Conservation (phyloP, 2,113 vertebrate genomes). For the Nycticorax nycticorax region DNA sequence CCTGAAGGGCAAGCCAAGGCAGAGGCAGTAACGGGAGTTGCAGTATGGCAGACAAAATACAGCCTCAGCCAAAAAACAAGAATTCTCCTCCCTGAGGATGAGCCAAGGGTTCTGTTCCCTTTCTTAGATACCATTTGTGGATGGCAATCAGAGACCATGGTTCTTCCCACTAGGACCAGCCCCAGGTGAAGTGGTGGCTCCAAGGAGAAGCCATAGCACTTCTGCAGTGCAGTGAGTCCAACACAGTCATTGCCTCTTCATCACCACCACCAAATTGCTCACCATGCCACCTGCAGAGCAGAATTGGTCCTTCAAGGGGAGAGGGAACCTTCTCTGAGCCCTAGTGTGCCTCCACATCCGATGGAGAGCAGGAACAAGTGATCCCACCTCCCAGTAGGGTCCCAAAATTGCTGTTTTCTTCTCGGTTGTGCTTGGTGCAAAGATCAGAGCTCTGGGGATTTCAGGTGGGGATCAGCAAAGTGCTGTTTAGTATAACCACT, state of each 20-base stretch:
- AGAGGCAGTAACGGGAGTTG: not conserved
- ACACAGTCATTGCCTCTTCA: not conserved
- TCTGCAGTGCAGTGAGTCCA: not conserved
- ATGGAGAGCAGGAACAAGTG: slow-evolving; percentile 38
- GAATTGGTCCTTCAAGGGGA: not conserved
- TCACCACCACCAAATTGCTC: not conserved
- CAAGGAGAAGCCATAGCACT: not conserved
- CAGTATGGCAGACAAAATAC: not conserved
- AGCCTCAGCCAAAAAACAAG: not conserved
- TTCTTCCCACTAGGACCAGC: not conserved
- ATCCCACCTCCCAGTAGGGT: not conserved
- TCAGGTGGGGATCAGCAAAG: slow-evolving; percentile 23
- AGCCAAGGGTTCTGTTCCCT: not conserved
- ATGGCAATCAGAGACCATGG: not conserved
- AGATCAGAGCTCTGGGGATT: slow-evolving; percentile 22
- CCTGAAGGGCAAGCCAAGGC: not conserved
- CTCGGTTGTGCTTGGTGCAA: slow-evolving; percentile 19
- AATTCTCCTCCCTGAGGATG: not conserved
- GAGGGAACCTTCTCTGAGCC: not conserved
- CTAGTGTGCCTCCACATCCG: not conserved
- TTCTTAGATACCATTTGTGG: not conserved
- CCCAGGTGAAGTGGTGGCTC: rapidly evolving
- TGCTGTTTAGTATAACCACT: slow-evolving; percentile 16
- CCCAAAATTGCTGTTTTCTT: slow-evolving; percentile 3
- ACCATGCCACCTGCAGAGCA: not conserved